A percentile compares a stretch with the other conserved stretches of the same genome.
Conservation (phyloP, 2,888 invertebrate genomes). For the Nemurella pictetii region DNA sequence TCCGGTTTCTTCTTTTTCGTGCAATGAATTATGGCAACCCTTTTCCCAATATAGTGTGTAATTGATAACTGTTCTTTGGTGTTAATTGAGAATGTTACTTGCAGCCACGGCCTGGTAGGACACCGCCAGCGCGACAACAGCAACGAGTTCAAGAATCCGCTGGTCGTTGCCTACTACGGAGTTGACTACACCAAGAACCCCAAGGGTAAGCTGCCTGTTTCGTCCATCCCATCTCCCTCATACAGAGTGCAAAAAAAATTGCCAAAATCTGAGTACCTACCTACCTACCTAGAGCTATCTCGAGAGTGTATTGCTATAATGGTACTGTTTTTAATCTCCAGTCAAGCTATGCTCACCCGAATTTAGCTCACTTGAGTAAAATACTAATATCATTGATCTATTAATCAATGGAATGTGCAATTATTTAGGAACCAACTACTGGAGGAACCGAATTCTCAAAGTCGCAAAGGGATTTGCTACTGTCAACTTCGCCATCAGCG, state of each 20-base stretch:
- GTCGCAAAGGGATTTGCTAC: constrained; percentile 72
- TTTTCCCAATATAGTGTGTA: too few relatives aligned
- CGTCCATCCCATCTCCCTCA: neutral
- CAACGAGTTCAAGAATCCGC: constrained; percentile 84
- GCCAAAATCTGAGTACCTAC: too few relatives aligned
- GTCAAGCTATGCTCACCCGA: neutral
- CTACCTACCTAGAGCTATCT: too few relatives aligned
- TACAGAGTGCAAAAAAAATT: neutral
- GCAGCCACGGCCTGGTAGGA: constrained; percentile 89
- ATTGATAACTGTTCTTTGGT: neutral
- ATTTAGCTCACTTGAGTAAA: neutral
- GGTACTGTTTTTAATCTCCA: neutral
- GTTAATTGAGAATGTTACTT: constrained; percentile 38
- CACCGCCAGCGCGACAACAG: constrained; percentile 83
- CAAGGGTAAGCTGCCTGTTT: constrained; percentile 66
- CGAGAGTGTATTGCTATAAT: too few relatives aligned
- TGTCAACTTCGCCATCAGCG: constrained; percentile 86
- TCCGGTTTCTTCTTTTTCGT: too few relatives aligned
- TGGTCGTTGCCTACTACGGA: constrained; percentile 88
- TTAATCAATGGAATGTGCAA: neutral
- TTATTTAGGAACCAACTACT: constrained; percentile 85
- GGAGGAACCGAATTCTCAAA: constrained; percentile 95
- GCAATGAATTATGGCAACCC: too few relatives aligned
- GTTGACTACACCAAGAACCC: constrained; percentile 96
- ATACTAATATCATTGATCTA: neutral